phyloP scores from a whole-genome alignment of 2,797 vertebrate genomes.

The Sebastiscus tertius region DNA sequence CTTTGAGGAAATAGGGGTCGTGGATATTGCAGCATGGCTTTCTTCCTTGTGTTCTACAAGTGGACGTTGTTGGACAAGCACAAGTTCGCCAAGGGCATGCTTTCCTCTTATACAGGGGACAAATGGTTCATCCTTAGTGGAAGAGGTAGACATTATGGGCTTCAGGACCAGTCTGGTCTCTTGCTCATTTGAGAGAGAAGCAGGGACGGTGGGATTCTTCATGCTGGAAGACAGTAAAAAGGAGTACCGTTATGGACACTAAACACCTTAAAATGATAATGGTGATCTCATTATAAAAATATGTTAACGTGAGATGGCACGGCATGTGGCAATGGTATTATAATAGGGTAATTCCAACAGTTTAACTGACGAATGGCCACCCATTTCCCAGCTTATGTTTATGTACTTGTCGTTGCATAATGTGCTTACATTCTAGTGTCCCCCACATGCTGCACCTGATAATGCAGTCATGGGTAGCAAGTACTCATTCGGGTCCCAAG shows the following conservation, averaged over 20 bases:
- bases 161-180: constrained; percentile 60
- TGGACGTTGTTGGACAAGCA: constrained; percentile 35
- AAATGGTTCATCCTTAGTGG: constrained; percentile 57
- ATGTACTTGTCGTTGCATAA: background rate
- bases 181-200: background rate
- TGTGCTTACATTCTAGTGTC: background rate
- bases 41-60: constrained; percentile 15
- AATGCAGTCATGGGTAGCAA: background rate
- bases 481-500: background rate
- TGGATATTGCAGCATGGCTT: background rate
- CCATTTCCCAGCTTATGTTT: background rate
- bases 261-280: background rate
- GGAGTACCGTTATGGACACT: background rate
- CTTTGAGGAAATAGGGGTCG: constrained; percentile 5
- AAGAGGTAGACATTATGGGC: constrained; percentile 66
- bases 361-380: background rate
- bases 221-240: constrained; percentile 46
- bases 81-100: constrained; percentile 59
- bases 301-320: background rate
- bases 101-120: constrained; percentile 74
- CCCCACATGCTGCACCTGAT: background rate
- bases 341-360: background rate
- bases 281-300: background rate
- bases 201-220: background rate
- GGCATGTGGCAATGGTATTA: background rate